These are phyloP conservation scores for Poeciliopsis turneri DNA, from an alignment of 2,797 vertebrate species.

Conservation along the genomic window DNA sequence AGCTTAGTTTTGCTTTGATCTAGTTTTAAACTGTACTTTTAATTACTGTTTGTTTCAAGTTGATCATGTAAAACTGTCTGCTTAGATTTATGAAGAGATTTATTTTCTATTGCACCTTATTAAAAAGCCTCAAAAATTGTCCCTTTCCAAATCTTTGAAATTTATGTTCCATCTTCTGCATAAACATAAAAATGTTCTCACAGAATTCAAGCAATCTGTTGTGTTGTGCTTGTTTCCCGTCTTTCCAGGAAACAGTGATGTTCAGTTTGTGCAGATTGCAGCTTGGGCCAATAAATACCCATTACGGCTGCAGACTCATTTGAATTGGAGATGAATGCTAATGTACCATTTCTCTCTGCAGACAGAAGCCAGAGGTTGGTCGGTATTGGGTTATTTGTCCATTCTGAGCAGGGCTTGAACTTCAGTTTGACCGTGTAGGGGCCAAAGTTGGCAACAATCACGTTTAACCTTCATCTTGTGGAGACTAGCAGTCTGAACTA, in stretches of 20 bases:
- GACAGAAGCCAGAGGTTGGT: constrained; percentile 12
- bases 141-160: neutral
- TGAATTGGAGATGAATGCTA: constrained; percentile 15
- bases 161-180: neutral
- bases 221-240: neutral
- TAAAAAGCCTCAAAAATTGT: neutral
- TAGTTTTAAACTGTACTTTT: neutral
- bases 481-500: neutral
- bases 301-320: constrained; percentile 1
- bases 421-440: neutral
- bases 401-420: neutral
- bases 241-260: constrained; percentile 3
- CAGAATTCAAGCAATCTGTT: neutral
- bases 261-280: constrained; percentile 1
- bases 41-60: neutral
- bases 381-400: neutral
- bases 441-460: neutral
- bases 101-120: neutral
- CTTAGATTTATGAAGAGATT: neutral
- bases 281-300: constrained; percentile 6
- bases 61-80: too few relatives aligned
- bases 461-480: neutral
- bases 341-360: constrained; percentile 4
- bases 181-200: neutral
- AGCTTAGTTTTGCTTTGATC: neutral